Conservation (phyloP, 2,113 vertebrate species). For the Oreochromis niloticus region DNA sequence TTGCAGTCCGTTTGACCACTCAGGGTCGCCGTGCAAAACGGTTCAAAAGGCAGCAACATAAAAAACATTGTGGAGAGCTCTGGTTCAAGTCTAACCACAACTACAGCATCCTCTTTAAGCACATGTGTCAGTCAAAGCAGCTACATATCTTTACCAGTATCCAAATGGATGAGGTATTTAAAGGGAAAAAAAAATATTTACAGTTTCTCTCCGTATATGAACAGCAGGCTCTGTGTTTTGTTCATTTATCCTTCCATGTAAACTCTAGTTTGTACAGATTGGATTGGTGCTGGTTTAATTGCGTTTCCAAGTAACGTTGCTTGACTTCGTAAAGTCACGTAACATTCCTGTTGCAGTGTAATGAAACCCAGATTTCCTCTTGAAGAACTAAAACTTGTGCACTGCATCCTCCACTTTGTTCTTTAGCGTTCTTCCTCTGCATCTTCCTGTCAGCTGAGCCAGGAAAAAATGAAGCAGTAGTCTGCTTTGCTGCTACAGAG, state of each 20-base stretch:
- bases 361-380: background rate
- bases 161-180: background rate
- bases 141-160: background rate
- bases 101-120: background rate
- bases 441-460: background rate
- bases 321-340: background rate
- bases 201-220: background rate
- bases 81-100: background rate
- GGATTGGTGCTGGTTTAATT: background rate
- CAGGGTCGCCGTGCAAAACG: background rate
- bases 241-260: background rate
- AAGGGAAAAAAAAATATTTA: background rate
- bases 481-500: background rate
- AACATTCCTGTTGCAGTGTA: background rate
- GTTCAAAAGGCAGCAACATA: background rate
- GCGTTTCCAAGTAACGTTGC: accelerated
- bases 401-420: background rate
- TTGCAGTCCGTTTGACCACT: accelerated
- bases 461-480: background rate
- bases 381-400: background rate
- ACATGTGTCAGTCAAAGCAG: background rate
- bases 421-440: background rate
- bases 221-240: background rate
- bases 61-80: background rate
- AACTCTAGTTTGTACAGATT: background rate